Evolutionary conservation across 2,888 invertebrate genomes (phyloP), one percentile per base, ranked within the genome.

Genomic region (Eilema depressum): DNA sequence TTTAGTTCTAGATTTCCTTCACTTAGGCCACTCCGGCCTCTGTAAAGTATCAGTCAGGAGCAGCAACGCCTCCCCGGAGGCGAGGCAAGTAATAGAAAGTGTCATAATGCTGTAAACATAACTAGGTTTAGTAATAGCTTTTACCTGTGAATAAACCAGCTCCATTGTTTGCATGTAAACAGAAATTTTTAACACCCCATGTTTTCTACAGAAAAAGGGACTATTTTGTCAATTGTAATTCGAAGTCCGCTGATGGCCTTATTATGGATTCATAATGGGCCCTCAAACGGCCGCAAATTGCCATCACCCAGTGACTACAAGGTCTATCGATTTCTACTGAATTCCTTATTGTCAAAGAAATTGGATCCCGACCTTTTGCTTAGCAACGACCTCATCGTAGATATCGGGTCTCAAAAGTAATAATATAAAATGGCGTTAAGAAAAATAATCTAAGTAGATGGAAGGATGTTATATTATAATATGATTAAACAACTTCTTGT

Each of bases 281-380:
- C 69, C 74, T 83, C 69, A 66, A 53, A 74, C 73, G 66, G 70
- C 76, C 76, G 84, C 76, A 84, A 83, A 82, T 83, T 84, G 83
- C 79, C 73, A 82, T 76, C 84, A 73, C 68, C 64, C 73, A 56
- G 56, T 70, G 77, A 77, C 82, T 77, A 71, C 74, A 61, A 65
- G 73, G 77, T 66, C 63, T 70, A 80, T 82, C 83, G 78, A 82
- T 81, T 75, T 66, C 74, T 70, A 61, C 70, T 71, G 75, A 79
- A 82, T 76, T 82, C 81, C 73, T 75, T 71, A 80, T 83, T 83
- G 83, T 83, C 74, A 72, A 71, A 84, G 75, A 83, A 83, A 83
- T 83, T 83, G 78, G 83, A 82, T 83, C 83, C 66, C 69, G 79
- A 83, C 76, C 72, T 75, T 77, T 78, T 73, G 59, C 71, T 64